Percentiles rank a stretch among this genome's conserved stretches.
Evolutionary conservation across 2,888 invertebrate species (phyloP).

Genomic region (Parnassius orleans): DNA sequence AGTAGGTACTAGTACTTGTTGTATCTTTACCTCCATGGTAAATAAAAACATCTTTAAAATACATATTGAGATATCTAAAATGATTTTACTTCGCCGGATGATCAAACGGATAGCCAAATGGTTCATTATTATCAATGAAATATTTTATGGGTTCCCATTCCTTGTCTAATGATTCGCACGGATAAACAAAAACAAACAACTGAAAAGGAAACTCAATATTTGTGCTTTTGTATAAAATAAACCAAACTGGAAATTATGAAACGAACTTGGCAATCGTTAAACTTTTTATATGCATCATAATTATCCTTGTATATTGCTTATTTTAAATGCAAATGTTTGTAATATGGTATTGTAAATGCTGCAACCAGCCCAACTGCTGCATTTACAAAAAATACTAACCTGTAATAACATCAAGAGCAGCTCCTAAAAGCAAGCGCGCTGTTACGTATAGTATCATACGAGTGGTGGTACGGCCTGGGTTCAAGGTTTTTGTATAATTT

Average conservation of each 20-base stretch:
- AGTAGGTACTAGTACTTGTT: slow-evolving; percentile 32
- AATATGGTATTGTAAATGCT: no score
- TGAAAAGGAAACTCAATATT: slow-evolving; percentile 84
- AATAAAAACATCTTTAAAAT: slow-evolving; percentile 80
- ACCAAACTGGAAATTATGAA: neutral
- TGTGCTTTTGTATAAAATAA: slow-evolving; percentile 84
- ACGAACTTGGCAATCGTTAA: no score
- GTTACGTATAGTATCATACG: no score
- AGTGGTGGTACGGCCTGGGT: no score
- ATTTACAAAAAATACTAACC: no score
- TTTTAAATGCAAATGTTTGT: no score
- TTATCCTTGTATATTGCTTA: no score
- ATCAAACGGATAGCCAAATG: slow-evolving; percentile 82
- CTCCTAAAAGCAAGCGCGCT: no score
- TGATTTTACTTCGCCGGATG: slow-evolving; percentile 67
- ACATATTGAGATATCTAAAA: slow-evolving; percentile 81
- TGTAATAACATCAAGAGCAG: no score
- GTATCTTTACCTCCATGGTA: slow-evolving; percentile 69
- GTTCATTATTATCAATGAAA: slow-evolving; percentile 68
- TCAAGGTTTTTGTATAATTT: no score
- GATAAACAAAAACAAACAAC: slow-evolving; percentile 83
- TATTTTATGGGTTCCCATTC: slow-evolving; percentile 44
- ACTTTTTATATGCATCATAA: no score
- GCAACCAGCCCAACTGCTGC: no score
- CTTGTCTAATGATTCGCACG: slow-evolving; percentile 66